These are phyloP conservation scores for Vicugna pacos DNA, from an alignment of 2,113 vertebrate genomes.

Conservation along the genomic window DNA sequence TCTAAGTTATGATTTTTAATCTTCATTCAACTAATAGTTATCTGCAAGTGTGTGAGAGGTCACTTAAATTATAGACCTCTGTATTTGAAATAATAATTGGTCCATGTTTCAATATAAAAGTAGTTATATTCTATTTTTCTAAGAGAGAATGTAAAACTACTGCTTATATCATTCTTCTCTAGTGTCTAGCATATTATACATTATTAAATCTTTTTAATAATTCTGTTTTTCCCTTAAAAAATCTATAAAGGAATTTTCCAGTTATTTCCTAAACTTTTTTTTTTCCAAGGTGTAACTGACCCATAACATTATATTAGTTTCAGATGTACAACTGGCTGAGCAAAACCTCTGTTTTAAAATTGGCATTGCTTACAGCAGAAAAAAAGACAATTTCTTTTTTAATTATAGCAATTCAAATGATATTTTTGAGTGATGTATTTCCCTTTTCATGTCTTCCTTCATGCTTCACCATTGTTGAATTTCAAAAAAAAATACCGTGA, in stretches of 20 bases:
- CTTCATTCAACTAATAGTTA: background rate
- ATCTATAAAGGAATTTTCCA: constrained; percentile 24
- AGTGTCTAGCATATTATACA: background rate
- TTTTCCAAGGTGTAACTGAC: background rate
- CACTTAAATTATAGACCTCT: background rate
- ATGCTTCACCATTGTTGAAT: constrained; percentile 15
- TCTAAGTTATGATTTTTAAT: background rate
- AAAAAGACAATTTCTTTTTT: constrained; percentile 31
- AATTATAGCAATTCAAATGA: constrained; percentile 43
- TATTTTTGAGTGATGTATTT: constrained; percentile 37
- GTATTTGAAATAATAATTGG: constrained; percentile 25
- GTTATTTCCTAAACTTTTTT: background rate
- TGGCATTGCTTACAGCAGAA: background rate
- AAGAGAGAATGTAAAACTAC: background rate
- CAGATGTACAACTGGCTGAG: background rate
- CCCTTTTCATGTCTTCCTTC: background rate
- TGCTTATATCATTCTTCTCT: background rate
- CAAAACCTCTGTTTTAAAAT: constrained; percentile 9
- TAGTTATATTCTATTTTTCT: background rate
- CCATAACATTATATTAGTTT: background rate
- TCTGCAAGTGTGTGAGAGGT: background rate
- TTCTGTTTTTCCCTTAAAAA: constrained; percentile 8
- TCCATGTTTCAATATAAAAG: background rate
- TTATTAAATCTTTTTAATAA: background rate
- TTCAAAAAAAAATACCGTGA: constrained; percentile 57